Percentiles rank a stretch among this genome's conserved stretches.
Conservation (phyloP, 2,888 invertebrate genomes). For the Platycheirus albimanus region DNA sequence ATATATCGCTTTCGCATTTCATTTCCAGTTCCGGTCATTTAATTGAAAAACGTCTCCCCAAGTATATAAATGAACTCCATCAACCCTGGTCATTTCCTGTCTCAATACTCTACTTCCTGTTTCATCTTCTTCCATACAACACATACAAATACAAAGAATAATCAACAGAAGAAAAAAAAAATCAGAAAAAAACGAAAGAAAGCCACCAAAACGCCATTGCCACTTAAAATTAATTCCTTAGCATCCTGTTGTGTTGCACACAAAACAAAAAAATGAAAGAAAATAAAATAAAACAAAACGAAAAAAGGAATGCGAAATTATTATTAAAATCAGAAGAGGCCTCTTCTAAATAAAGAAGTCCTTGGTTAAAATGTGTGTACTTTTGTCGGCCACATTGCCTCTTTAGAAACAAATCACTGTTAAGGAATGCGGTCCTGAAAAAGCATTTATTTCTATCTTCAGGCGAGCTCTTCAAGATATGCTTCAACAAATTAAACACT, state of each 20-base stretch:
- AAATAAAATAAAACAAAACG: background rate
- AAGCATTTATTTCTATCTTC: conserved; percentile 52
- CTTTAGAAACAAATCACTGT: conserved; percentile 15
- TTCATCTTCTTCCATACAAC: conserved; percentile 13
- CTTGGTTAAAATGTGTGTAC: conserved; percentile 22
- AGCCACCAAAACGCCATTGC: conserved; percentile 53
- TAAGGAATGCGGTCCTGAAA: conserved; percentile 27
- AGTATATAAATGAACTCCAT: conserved; percentile 57
- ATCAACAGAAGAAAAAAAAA: background rate
- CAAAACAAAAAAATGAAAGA: conserved; percentile 3
- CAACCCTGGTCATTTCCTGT: conserved; percentile 54
- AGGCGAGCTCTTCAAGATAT: conserved; percentile 60
- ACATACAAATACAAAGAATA: conserved; percentile 3
- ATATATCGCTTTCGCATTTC: conserved; percentile 63
- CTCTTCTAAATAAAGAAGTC: conserved; percentile 37
- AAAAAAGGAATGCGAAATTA: conserved; percentile 40
- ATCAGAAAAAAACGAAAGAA: conserved; percentile 12
- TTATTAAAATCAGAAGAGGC: conserved; percentile 47
- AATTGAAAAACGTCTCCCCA: conserved; percentile 59
- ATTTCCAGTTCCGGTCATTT: conserved; percentile 68
- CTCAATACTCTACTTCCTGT: conserved; percentile 51
- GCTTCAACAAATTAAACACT: conserved; percentile 74
- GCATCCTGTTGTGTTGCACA: conserved; percentile 65
- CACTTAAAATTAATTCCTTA: conserved; percentile 69
- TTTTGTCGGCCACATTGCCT: conserved; percentile 4